A percentile compares a stretch with the other conserved stretches of the same genome.
These are phyloP conservation scores for Pseudochirops cupreus DNA, from an alignment of 2,797 vertebrate species.

Conservation along the genomic window DNA sequence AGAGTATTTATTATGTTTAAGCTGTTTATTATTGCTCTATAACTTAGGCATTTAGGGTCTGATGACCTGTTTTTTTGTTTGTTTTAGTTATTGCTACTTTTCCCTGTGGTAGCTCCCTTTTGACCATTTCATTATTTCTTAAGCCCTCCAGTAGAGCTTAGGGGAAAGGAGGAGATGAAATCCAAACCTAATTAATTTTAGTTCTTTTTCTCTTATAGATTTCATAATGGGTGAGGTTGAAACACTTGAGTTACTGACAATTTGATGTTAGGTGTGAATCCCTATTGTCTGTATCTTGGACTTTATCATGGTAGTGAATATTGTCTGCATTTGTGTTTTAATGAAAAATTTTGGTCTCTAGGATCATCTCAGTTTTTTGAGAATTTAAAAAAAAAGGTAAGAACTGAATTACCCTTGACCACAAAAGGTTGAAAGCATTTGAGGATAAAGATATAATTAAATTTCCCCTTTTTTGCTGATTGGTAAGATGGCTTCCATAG, in stretches of 20 bases:
- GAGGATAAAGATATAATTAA: slow-evolving; percentile 29
- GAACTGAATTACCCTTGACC: slow-evolving; percentile 34
- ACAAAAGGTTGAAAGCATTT: slow-evolving; percentile 31
- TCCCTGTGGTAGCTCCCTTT: neutral
- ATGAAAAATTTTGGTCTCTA: slow-evolving; percentile 32
- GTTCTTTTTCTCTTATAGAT: neutral
- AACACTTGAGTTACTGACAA: neutral
- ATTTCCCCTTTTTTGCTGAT: neutral
- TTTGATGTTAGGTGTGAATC: neutral
- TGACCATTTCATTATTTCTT: slow-evolving; percentile 38
- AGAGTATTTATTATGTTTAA: slow-evolving; percentile 5
- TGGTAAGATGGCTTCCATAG: slow-evolving; percentile 33
- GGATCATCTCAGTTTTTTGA: neutral
- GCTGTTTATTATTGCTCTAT: neutral
- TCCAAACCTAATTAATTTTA: slow-evolving; percentile 31
- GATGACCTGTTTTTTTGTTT: neutral
- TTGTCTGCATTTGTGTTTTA: slow-evolving; percentile 3
- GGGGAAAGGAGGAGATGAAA: slow-evolving; percentile 19
- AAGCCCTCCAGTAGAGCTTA: neutral
- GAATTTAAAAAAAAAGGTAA: neutral
- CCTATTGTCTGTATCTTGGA: slow-evolving; percentile 25
- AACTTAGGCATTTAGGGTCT: neutral
- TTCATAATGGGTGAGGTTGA: slow-evolving; percentile 22
- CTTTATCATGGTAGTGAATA: slow-evolving; percentile 24
- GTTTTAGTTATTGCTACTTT: slow-evolving; percentile 15